phyloP scores from a whole-genome alignment of 2,888 invertebrate species.

The Clostera curtula region DNA sequence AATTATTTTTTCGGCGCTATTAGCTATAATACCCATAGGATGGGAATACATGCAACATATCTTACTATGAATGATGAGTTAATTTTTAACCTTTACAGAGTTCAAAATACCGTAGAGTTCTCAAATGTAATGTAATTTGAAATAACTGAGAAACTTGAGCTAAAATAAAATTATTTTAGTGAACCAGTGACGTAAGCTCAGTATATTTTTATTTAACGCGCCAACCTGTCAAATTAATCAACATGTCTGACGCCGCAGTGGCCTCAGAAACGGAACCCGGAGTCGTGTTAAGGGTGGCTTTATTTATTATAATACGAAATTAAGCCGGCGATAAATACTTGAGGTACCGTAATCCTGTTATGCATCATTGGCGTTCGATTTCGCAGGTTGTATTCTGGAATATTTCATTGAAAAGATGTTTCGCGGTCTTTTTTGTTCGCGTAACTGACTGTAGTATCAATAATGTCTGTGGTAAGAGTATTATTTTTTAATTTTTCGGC shows the following conservation, averaged over 20 bases:
- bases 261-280: constrained; percentile 9
- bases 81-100: too few species aligned
- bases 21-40: too few species aligned
- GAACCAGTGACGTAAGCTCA: constrained; percentile 7
- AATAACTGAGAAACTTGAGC: neutral
- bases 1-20: too few species aligned
- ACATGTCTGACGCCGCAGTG: constrained; percentile 31
- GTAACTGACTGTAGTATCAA: too few species aligned
- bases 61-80: too few species aligned
- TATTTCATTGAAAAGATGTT: constrained; percentile 1
- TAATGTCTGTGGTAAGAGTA: too few species aligned
- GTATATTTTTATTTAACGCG: constrained; percentile 19
- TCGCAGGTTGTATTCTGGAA: constrained; percentile 10
- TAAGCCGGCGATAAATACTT: constrained; percentile 49
- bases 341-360: constrained; percentile 49
- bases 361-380: constrained; percentile 39
- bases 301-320: constrained; percentile 35
- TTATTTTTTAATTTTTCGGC: too few species aligned
- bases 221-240: constrained; percentile 33
- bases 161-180: neutral
- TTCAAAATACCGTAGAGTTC: too few species aligned
- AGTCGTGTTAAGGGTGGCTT: constrained; percentile 35
- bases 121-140: too few species aligned
- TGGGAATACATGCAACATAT: too few species aligned
- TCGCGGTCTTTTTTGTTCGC: too few species aligned